Evolutionary conservation across 53 echinoderm and acorn worm genomes (phyloP), one percentile per base, ranked within the genome.

Genomic region (Temnopleurus reevesii): DNA sequence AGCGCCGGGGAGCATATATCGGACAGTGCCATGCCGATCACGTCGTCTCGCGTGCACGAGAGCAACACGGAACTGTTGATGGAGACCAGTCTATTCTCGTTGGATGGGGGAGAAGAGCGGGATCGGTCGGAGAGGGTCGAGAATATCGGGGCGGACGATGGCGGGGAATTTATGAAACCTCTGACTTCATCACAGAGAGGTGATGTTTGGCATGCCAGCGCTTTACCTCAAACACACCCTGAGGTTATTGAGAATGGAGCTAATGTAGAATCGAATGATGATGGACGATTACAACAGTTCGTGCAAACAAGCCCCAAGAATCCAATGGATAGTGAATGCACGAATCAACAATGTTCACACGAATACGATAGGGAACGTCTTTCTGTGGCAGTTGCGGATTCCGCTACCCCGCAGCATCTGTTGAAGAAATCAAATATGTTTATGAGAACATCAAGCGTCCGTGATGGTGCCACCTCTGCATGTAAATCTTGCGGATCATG

Each of bases 1-100:
- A 66, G 47, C 8, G 71, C 33, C 45, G 34, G 46, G 0, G 54
- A 87, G 2, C 88, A 6, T 33, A 31, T 30, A 49, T 65, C 35
- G 10, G 44, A 17, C 18, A 65, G 34, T 31, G 31, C 71, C 7
- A 49, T 66, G 41, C 88, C 88, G 4, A 66, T 87, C 71, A 66
- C 71, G 5, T 86, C 86, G 29, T 87, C 88, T 6, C 15, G 88
- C 9, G 66, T 87, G 71, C 88, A 87, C n/a, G 88, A 87, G 21
- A 87, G 66, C 71, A 87, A 43, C 35, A 21, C 29, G 12, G 88
- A 87, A 21, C 10, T 53, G 45, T 47, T 66, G 34, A 87, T 87
- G 88, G 88, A 87, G n/a, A 87, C 88, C 66, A 87, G 88, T 87
- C 88, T 66, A 2, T 66, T 87, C 30, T 64, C 88, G 2, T 29